Percentiles rank a stretch among this genome's conserved stretches.
Conservation (phyloP, 2,888 invertebrate genomes). For the Hirtodrosophila confusa region DNA sequence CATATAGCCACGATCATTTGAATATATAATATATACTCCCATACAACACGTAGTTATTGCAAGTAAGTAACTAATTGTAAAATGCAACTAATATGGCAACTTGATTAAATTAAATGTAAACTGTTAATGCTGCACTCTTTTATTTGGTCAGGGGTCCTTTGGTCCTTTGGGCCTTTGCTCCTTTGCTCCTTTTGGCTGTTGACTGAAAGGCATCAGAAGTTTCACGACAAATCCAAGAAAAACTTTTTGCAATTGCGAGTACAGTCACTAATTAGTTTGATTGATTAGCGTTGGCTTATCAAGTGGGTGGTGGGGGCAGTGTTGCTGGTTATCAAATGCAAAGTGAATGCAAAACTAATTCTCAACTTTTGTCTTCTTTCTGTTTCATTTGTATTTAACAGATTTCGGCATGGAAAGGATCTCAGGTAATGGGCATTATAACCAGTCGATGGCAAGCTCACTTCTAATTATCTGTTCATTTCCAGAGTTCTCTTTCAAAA, state of each 20-base stretch:
- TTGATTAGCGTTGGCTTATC: conserved; percentile 10
- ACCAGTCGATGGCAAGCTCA: background rate
- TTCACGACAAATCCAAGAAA: conserved; percentile 63
- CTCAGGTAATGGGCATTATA: conserved; percentile 78
- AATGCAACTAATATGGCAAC: conserved; percentile 40
- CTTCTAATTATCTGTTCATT: background rate
- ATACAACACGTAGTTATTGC: conserved; percentile 33
- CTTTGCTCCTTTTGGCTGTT: too few species aligned
- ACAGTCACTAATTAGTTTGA: conserved; percentile 9
- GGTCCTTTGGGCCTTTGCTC: too few species aligned
- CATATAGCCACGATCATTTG: background rate
- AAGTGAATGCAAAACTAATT: conserved; percentile 17
- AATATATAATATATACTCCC: conserved; percentile 6
- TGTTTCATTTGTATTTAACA: conserved; percentile 44
- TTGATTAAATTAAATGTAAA: conserved; percentile 47
- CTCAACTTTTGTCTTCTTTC: conserved; percentile 28
- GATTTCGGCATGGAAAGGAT: conserved; percentile 85
- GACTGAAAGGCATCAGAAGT: conserved; percentile 47
- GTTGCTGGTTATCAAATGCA: conserved; percentile 4
- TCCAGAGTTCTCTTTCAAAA: conserved; percentile 84
- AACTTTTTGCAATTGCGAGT: conserved; percentile 1
- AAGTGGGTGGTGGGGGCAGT: background rate
- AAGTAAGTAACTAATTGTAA: conserved; percentile 53
- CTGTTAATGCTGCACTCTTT: conserved; percentile 32
- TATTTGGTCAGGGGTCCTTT: conserved; percentile 12